Percentiles rank a stretch among this genome's conserved stretches.
Conservation (phyloP, 2,113 vertebrate species). For the Chrysochloris asiatica region DNA sequence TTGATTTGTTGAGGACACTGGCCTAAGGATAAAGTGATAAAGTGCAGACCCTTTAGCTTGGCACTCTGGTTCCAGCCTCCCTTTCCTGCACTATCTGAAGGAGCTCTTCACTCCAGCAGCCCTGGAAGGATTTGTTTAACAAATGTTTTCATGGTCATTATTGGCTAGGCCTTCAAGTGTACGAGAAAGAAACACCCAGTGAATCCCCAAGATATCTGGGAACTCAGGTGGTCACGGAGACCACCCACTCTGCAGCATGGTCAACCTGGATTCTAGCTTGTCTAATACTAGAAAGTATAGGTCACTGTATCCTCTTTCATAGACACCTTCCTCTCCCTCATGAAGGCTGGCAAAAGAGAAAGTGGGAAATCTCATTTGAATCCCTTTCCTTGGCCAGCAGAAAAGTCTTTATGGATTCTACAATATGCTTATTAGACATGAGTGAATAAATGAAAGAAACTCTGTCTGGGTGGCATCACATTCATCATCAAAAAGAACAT, state of each 20-base stretch:
- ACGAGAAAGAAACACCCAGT: not conserved
- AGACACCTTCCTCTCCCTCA: not conserved
- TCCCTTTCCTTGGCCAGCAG: not conserved
- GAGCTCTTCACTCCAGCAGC: not conserved
- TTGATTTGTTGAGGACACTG: not conserved
- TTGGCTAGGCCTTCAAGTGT: not conserved
- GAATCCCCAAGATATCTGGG: not conserved
- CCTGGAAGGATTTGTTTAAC: not conserved
- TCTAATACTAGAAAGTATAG: not conserved
- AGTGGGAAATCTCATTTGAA: not conserved
- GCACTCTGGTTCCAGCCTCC: not conserved
- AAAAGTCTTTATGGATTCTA: slow-evolving; percentile 11
- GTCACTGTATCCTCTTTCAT: not conserved
- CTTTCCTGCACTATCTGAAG: not conserved
- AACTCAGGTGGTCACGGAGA: not conserved
- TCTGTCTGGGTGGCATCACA: not conserved
- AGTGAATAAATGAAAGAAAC: not conserved
- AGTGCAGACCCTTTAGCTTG: too few species aligned
- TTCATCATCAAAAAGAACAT: too few species aligned
- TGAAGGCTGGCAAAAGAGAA: not conserved
- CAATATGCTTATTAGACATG: not conserved
- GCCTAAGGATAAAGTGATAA: not conserved
- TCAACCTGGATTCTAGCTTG: not conserved
- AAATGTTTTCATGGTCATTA: not conserved
- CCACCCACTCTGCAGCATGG: not conserved